A percentile compares a stretch with the other conserved stretches of the same genome.
Evolutionary conservation across 2,888 invertebrate species (phyloP).

Genomic region (Ophion obscuratus): DNA sequence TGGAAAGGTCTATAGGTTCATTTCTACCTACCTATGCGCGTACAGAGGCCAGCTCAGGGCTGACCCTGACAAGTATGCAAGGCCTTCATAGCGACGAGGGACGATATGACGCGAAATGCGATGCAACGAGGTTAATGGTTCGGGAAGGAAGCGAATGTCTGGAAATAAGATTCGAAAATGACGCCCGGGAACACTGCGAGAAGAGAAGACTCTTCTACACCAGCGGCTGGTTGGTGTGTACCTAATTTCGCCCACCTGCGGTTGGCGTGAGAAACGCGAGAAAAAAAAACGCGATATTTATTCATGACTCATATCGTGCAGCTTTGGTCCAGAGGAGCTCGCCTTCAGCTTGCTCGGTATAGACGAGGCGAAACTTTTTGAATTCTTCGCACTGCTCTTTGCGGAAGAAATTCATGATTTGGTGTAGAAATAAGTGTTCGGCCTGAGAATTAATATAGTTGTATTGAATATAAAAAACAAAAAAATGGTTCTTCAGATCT

Average conservation of each 20-base stretch:
- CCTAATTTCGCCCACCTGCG: neutral
- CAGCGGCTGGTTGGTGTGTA: neutral
- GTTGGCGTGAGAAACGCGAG: neutral
- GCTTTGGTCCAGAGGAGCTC: neutral
- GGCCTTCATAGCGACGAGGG: constrained; percentile 21
- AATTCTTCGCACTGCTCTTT: neutral
- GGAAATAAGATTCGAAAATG: constrained; percentile 23
- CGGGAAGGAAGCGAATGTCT: constrained; percentile 22
- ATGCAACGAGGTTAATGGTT: constrained; percentile 35
- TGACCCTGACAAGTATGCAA: constrained; percentile 49
- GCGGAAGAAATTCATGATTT: too few relatives aligned
- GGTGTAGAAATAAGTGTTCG: too few relatives aligned
- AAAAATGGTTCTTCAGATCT: too few relatives aligned
- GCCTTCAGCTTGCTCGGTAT: neutral
- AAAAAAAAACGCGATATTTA: neutral
- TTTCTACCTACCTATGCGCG: neutral
- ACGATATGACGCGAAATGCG: constrained; percentile 49
- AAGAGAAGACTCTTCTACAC: neutral
- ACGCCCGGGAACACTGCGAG: constrained; percentile 5
- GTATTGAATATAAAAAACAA: too few relatives aligned
- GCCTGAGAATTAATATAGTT: too few relatives aligned
- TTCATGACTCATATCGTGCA: neutral
- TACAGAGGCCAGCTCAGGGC: neutral
- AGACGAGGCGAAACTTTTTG: neutral
- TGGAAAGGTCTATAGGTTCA: neutral